Evolutionary conservation across 1,140 invertebrate genomes (phyloP).

Genomic region (Micrasema minimum): DNA sequence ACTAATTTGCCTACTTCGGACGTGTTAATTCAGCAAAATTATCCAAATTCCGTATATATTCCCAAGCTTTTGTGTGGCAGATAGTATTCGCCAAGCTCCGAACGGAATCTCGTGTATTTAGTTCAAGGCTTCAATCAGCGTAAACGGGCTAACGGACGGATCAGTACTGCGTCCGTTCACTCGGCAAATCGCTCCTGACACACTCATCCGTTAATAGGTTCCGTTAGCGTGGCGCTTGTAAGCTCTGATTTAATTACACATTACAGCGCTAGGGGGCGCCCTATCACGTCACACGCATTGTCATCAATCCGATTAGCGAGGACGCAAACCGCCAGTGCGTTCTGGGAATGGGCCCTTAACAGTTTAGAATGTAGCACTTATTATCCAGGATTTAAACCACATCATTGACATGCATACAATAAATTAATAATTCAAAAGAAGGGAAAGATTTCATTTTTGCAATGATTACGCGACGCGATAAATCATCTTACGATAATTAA

Average conservation of each 20-base stretch:
- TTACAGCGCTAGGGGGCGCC: constrained; percentile 3
- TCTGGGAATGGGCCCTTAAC: not conserved
- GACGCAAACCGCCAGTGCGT: constrained; percentile 30
- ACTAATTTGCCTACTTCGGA: too few relatives aligned
- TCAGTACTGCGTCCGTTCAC: constrained; percentile 15
- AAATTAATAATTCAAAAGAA: too few relatives aligned
- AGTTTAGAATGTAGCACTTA: not conserved
- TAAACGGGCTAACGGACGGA: constrained; percentile 11
- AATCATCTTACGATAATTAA: too few relatives aligned
- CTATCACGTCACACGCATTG: constrained; percentile 32
- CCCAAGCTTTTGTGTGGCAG: not conserved
- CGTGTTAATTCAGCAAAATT: not conserved
- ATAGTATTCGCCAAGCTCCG: not conserved
- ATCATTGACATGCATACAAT: too few relatives aligned
- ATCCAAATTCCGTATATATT: not conserved
- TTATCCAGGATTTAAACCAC: constrained; percentile 4
- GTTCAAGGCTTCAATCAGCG: constrained; percentile 19
- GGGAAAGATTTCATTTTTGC: too few relatives aligned
- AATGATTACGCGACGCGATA: too few relatives aligned
- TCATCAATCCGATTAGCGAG: constrained; percentile 33
- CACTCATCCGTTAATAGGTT: constrained; percentile 25
- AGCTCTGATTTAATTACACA: constrained; percentile 19
- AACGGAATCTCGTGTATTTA: not conserved
- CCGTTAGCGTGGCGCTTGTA: constrained; percentile 10
- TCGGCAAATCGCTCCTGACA: constrained; percentile 28